Evolutionary conservation across 2,888 invertebrate genomes (phyloP).

Genomic region (Pristionchus fissidentatus): DNA sequence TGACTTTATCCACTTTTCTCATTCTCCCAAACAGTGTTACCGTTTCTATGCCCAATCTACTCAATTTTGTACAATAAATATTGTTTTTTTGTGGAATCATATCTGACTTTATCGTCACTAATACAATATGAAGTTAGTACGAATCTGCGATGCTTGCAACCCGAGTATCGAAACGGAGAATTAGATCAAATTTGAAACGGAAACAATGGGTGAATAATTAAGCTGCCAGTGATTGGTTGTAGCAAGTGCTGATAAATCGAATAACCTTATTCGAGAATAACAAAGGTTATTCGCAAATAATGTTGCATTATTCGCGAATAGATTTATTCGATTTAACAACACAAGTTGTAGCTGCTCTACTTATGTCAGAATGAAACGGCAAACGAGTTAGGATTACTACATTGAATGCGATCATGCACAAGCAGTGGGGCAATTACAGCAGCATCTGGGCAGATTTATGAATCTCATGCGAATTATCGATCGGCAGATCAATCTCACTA

Average conservation of each 20-base stretch:
- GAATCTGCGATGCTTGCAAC: constrained; percentile 25
- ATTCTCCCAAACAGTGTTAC: too few relatives aligned
- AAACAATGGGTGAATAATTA: constrained; percentile 32
- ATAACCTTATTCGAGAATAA: too few relatives aligned
- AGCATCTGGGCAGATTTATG: not conserved
- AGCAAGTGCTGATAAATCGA: not conserved
- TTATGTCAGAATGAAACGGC: not conserved
- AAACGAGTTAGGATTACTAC: not conserved
- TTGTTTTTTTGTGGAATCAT: too few relatives aligned
- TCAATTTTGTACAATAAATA: not conserved
- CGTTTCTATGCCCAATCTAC: too few relatives aligned
- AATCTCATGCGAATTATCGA: constrained; percentile 3
- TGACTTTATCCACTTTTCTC: not conserved
- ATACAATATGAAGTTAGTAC: constrained; percentile 8
- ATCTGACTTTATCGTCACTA: constrained; percentile 19
- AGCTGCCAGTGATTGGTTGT: too few relatives aligned
- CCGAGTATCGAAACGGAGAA: constrained; percentile 13
- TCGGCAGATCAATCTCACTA: constrained; percentile 2
- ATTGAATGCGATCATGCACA: not conserved
- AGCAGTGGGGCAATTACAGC: not conserved
- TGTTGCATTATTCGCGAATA: not conserved
- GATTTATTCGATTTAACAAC: not conserved
- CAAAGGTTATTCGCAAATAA: too few relatives aligned
- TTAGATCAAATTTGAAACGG: constrained; percentile 19
- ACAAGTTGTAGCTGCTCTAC: not conserved